Evolutionary conservation across 2,113 vertebrate species (phyloP).

Genomic region (Actenoides hombroni): DNA sequence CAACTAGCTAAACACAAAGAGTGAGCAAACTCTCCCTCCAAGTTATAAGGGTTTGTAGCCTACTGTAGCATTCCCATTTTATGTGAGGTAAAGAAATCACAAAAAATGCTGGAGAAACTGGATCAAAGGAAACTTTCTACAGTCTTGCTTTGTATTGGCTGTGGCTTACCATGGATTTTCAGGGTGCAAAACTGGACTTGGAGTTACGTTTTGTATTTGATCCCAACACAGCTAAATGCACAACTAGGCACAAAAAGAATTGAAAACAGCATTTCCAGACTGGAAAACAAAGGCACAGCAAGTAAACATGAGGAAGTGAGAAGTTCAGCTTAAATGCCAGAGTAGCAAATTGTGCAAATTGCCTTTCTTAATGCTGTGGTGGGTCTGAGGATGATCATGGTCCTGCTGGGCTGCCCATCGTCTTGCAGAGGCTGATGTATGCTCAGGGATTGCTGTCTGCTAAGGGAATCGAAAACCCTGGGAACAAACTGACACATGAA

Average conservation of each 20-base stretch:
- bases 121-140: not conserved
- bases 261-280: not conserved
- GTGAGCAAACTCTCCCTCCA: not conserved
- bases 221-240: not conserved
- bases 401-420: not conserved
- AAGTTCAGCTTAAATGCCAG: constrained; percentile 33
- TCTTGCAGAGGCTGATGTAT: not conserved
- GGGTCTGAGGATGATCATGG: not conserved
- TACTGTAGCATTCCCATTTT: not conserved
- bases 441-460: not conserved
- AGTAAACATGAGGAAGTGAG: constrained; percentile 17
- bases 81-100: not conserved
- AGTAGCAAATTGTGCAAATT: not conserved
- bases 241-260: not conserved
- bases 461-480: not conserved
- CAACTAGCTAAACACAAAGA: not conserved
- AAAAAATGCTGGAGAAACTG: not conserved
- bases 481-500: not conserved
- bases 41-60: not conserved
- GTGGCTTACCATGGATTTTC: not conserved
- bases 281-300: constrained; percentile 50
- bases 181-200: not conserved
- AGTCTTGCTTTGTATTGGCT: not conserved
- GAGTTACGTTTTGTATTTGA: not conserved
- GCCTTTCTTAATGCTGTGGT: not conserved